phyloP scores from a whole-genome alignment of 2,113 vertebrate genomes.

The Actenoides lindsayi region DNA sequence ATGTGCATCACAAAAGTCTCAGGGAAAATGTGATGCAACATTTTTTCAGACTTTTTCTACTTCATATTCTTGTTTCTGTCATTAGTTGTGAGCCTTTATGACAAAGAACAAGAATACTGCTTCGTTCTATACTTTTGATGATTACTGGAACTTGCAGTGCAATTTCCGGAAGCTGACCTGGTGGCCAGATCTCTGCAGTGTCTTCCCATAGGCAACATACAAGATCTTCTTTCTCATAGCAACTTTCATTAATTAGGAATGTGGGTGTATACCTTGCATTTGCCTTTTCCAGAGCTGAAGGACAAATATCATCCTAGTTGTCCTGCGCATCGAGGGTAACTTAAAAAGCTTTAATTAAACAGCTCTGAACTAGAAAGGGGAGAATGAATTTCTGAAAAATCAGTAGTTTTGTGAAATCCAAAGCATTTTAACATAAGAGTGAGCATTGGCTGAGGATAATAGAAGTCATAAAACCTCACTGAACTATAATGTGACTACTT shows the following conservation, averaged over 20 bases:
- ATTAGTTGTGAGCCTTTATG: neutral
- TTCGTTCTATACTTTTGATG: neutral
- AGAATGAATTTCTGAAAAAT: neutral
- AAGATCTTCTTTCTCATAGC: neutral
- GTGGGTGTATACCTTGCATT: neutral
- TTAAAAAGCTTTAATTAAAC: neutral
- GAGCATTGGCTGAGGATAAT: neutral
- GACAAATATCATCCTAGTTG: neutral
- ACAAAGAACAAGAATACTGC: neutral
- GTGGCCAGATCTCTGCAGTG: neutral
- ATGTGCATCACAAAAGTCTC: neutral
- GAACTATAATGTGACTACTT: neutral
- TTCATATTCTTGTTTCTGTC: neutral
- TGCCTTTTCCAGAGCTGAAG: neutral
- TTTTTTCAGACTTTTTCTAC: neutral
- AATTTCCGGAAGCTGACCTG: neutral
- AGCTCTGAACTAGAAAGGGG: neutral
- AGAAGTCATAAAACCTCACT: neutral
- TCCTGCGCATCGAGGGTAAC: neutral
- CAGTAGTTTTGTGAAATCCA: neutral
- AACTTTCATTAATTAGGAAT: neutral
- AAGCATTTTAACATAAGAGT: neutral
- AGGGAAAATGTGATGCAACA: neutral
- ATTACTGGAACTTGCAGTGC: neutral
- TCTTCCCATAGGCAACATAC: rapidly evolving